Evolutionary conservation across 2,888 invertebrate genomes (phyloP), one percentile per base, ranked within the genome.

Genomic region (Idaea dimidiata): DNA sequence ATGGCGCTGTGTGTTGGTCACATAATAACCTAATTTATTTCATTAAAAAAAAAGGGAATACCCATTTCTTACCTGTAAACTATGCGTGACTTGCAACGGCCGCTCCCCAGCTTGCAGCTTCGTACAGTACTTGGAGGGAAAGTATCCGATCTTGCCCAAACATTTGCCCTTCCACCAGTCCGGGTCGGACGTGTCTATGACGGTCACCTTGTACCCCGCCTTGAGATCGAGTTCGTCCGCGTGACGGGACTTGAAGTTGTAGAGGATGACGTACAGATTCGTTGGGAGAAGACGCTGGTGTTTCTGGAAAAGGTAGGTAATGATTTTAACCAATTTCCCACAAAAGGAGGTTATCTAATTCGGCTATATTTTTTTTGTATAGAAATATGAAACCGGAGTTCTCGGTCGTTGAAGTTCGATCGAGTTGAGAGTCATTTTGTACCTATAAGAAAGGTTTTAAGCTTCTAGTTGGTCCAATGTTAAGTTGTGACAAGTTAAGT

Each of bases 91-190:
- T 92, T 98, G 98, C 63, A 98, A 91, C 0, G 98, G 97, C 78
- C 96, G 95, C 82, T 99, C 98, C 6, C 98, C 98, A 55, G 97
- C 96, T 80, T 97, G 96, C 63, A 99, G 91, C 78, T 97, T 96
- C 65, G 97, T 97, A 73, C 98, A 98, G 82, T 99, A 99, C 79
- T 98, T 98, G 31, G 98, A 98, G 5, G 99, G 99, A 82, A 99
- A 98, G 89, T 96, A 98, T 14, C 99, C 99, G 59, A 96, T 94
- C 77, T 96, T 95, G 32, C 98, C 98, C 67, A 98, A 93, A 79
- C 97, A 97, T 86, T 98, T 98, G 58, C 98, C 99, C 91, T 98
- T 97, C 98, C 98, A 99, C 99, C 98, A 99, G 81, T 98, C 98
- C 14, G 97, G 96, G 87, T 99, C 98, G 0, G 98, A 96, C 58